Evolutionary conservation across 1,140 invertebrate genomes (phyloP), one percentile per base, ranked within the genome.

Genomic region (Drosophila mayri): DNA sequence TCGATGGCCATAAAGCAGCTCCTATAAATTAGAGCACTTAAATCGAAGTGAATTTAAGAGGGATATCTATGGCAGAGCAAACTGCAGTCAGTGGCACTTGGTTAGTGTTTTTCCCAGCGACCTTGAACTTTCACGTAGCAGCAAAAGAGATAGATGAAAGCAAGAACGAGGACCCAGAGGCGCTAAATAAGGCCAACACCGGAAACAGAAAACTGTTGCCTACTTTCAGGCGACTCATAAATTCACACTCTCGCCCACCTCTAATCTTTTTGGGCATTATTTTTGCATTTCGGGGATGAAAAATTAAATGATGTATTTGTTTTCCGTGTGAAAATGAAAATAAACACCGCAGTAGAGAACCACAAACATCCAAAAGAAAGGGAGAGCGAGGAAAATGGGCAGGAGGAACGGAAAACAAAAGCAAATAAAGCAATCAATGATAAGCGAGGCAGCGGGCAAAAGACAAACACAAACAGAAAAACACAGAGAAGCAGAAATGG

Each of bases 381-480:
- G 54, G 37, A 43, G 55, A 32, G 25, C 65, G 8, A 37, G 20
- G 43, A 14, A 50, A 64, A 44, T 55, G 43, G 55, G 57, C 20
- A 71, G 40, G 41, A 50, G 52, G 59, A 68, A 50, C 32, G 57
- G 44, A 66, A 78, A 65, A 63, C 49, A 73, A 64, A 66, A 47
- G 49, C 57, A 74, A 47, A 58, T 62, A 71, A 76, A 40, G 46
- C 57, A 82, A 82, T 58, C 79, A 72, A 73, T 72, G 66, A 85
- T 64, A 72, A 62, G 66, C 60, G 49, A 72, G 65, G 64, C 41
- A 49, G 25, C 43, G 57, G 58, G 68, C 77, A 55, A 74, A 80
- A 79, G 67, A 79, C 76, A 79, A 80, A 80, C 62, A 79, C 47
- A 74, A 82, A 67, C 49, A 79, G 50, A 54, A 38, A 37, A 22